phyloP scores from a whole-genome alignment of 2,888 invertebrate species.

The Tinea semifulvella region DNA sequence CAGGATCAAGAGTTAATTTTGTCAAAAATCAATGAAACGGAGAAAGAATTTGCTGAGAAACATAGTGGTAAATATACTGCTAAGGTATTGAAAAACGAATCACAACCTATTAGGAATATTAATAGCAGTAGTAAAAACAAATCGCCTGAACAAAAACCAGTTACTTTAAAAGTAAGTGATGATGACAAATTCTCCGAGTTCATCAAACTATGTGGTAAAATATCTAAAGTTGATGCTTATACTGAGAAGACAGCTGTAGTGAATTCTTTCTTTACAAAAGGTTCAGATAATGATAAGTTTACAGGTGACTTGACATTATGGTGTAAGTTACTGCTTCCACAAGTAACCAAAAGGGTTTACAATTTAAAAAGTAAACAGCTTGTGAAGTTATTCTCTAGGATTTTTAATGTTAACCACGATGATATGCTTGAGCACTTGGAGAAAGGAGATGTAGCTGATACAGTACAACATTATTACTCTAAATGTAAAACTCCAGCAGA shows the following conservation, averaged over 20 bases:
- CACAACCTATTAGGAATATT: slow-evolving; percentile 21
- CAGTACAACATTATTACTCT: slow-evolving; percentile 80
- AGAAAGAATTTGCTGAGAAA: slow-evolving; percentile 61
- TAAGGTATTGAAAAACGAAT: slow-evolving; percentile 45
- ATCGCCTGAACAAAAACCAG: slow-evolving; percentile 19
- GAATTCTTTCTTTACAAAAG: slow-evolving; percentile 71
- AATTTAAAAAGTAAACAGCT: slow-evolving; percentile 93
- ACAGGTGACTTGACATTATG: slow-evolving; percentile 81
- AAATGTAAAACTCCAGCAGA: slow-evolving; percentile 70
- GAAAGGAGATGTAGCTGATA: slow-evolving; percentile 90
- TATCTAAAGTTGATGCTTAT: slow-evolving; percentile 82
- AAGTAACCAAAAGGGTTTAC: slow-evolving; percentile 84
- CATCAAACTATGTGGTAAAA: slow-evolving; percentile 77
- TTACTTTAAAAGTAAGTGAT: slow-evolving; percentile 30
- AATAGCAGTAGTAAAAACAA: slow-evolving; percentile 15
- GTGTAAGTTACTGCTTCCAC: slow-evolving; percentile 85
- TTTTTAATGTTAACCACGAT: slow-evolving; percentile 77
- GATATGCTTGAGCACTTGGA: slow-evolving; percentile 89
- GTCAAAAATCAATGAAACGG: slow-evolving; percentile 70
- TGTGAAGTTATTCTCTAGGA: slow-evolving; percentile 84
- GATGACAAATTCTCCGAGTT: slow-evolving; percentile 83
- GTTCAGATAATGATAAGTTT: slow-evolving; percentile 70
- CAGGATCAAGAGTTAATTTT: slow-evolving; percentile 74
- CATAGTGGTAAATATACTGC: slow-evolving; percentile 55
- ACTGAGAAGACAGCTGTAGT: slow-evolving; percentile 81